Base-by-base conservation (phyloP, 2,888 invertebrate species). In the Lydus trimaculatus region DNA sequence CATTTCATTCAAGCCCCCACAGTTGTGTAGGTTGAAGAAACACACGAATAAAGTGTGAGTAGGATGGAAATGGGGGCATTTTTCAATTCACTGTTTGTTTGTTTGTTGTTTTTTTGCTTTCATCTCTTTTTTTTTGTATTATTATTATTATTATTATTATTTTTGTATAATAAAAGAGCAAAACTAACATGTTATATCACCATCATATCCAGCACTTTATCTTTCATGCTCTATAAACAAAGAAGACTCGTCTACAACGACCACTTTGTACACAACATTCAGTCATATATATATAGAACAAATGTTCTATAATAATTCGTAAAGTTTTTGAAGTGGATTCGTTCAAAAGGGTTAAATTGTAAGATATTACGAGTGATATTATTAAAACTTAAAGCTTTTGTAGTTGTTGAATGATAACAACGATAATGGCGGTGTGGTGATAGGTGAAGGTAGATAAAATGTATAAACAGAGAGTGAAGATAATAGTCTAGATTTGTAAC, bases 261-360 rank as follows among this genome's bases (percentile, higher is more conserved):
- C 58, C 60, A 36, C 17, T 43, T 43, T 43, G 1, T 43, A 17
- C 17, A 33, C 33, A 33, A 7, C 9, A 33, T 33, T 7, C 13
- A 39, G 39, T 39, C 39, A 13, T n/a, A n/a, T 58, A 23, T 48
- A 70, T n/a, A n/a, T n/a, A 67, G 64, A 33, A 33, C 28, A 67
- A 70, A 70, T 62, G 70, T 64, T 67, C 67, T 66, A 70, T 70
- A 67, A 39, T 70, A 67, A 70, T 70, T 67, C 67, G 70, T 65
- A 67, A 70, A 70, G 65, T 65, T 70, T 65, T 48, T 43, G 15
- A 9, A 52, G 23, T 23, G 11, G 48, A 20, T 52, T n/a, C 8
- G 1, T n/a, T n/a, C 5, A 36, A n/a, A 7, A 33, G n/a, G 39
- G 39, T n/a, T n/a, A n/a, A 39, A 39, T 39, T 13, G 1, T 5